phyloP scores from a whole-genome alignment of 2,113 vertebrate species.

The Atherinomorus stipes region DNA sequence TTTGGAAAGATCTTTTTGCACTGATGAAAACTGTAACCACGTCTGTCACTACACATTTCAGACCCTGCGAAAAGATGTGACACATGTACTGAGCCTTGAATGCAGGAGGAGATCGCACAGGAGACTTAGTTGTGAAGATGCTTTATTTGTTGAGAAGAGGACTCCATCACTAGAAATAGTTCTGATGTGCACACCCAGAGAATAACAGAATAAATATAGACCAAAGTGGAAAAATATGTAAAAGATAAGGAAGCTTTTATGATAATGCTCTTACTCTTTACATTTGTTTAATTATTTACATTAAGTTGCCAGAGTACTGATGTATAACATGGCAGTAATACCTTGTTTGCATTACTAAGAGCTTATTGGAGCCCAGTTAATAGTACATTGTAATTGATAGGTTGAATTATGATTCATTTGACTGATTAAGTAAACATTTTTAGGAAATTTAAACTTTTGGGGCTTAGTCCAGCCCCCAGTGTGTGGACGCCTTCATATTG shows the following conservation, averaged over 20 bases:
- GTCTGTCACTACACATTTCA: constrained; percentile 27
- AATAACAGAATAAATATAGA: background rate
- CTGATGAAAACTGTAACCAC: constrained; percentile 29
- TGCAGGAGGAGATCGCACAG: constrained; percentile 28
- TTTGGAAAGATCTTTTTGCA: constrained; percentile 36
- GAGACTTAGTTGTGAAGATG: constrained; percentile 31
- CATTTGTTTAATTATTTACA: background rate
- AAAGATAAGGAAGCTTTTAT: background rate
- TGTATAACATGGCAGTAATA: too few species aligned
- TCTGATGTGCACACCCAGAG: background rate
- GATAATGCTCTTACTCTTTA: background rate
- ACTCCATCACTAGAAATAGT: background rate
- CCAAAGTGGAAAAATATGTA: background rate
- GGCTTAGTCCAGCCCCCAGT: too few species aligned
- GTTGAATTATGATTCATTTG: too few species aligned
- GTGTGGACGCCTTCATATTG: too few species aligned
- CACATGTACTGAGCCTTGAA: constrained; percentile 15
- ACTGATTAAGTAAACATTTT: too few species aligned
- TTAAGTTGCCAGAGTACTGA: too few species aligned
- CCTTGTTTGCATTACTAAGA: too few species aligned
- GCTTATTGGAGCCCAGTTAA: too few species aligned
- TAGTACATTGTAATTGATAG: too few species aligned
- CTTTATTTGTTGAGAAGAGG: constrained; percentile 22
- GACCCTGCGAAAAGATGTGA: constrained; percentile 39
- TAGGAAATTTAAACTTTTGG: too few species aligned